Conservation (phyloP, 2,888 invertebrate genomes). For the Pterostichus madidus region DNA sequence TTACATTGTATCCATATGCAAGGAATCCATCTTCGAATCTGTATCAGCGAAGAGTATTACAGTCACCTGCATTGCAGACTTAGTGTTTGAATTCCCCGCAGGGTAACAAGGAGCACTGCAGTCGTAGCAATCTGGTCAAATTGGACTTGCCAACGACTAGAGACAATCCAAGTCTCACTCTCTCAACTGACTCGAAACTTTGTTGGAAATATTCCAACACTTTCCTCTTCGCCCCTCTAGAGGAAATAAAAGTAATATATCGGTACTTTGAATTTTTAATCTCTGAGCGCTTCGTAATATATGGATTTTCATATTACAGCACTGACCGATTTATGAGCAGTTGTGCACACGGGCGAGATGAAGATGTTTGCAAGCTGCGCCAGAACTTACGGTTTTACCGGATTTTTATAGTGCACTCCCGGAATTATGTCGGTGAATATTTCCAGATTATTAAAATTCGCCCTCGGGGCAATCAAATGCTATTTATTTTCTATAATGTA, state of each 20-base stretch:
- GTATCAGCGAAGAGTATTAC: slow-evolving; percentile 14
- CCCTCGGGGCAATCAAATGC: slow-evolving; percentile 17
- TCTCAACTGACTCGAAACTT: slow-evolving; percentile 2
- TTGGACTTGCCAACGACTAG: slow-evolving; percentile 44
- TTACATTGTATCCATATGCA: neutral
- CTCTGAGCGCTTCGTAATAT: slow-evolving; percentile 53
- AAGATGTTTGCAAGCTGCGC: slow-evolving; percentile 28
- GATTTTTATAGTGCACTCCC: slow-evolving; percentile 24
- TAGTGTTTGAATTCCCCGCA: neutral
- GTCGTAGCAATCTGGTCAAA: slow-evolving; percentile 44
- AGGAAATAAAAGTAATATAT: slow-evolving; percentile 47
- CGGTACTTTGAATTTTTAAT: slow-evolving; percentile 60
- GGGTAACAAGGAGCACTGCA: slow-evolving; percentile 20
- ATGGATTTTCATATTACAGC: slow-evolving; percentile 61
- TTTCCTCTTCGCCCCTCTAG: neutral
- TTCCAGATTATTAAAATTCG: slow-evolving; percentile 22
- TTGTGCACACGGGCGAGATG: neutral
- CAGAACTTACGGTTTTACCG: slow-evolving; percentile 6
- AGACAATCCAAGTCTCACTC: slow-evolving; percentile 29
- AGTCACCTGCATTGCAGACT: slow-evolving; percentile 38
- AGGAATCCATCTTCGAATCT: neutral
- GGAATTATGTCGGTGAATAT: neutral
- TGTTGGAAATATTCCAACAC: slow-evolving; percentile 16
- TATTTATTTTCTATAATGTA: slow-evolving; percentile 41
- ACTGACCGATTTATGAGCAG: slow-evolving; percentile 57